These are phyloP conservation scores for Papilio demoleus DNA, from an alignment of 2,888 invertebrate species.

Conservation along the genomic window DNA sequence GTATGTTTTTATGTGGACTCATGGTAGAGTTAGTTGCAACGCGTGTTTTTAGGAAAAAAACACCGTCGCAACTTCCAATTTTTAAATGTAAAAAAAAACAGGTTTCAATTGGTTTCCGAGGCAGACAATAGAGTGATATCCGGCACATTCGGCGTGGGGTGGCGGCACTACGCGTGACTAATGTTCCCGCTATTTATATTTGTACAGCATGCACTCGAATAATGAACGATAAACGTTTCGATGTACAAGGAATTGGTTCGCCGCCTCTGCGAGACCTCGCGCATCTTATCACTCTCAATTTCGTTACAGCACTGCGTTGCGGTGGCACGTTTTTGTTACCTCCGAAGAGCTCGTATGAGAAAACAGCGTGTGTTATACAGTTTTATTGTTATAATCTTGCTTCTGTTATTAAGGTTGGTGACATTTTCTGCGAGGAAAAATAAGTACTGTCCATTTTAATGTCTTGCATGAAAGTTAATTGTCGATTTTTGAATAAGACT, in stretches of 20 bases:
- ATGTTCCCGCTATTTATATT: constrained; percentile 68
- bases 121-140: constrained; percentile 55
- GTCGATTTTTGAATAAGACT: no score
- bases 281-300: constrained; percentile 60
- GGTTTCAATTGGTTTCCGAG: constrained; percentile 29
- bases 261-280: constrained; percentile 56
- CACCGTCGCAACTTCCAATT: not conserved
- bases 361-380: constrained; percentile 11
- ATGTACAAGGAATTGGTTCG: constrained; percentile 66
- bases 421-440: not conserved
- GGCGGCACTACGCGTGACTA: constrained; percentile 58
- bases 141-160: constrained; percentile 44
- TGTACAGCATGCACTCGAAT: constrained; percentile 65
- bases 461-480: no score
- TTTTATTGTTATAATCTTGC: not conserved
- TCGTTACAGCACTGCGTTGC: constrained; percentile 48
- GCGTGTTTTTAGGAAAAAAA: constrained; percentile 3
- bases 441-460: no score
- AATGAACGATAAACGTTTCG: constrained; percentile 66
- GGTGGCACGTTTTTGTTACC: constrained; percentile 27
- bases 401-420: constrained; percentile 1
- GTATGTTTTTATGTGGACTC: not conserved
- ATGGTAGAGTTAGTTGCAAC: not conserved
- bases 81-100: constrained; percentile 16
- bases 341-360: constrained; percentile 13